A percentile compares a stretch with the other conserved stretches of the same genome.
phyloP scores from a whole-genome alignment of 2,113 vertebrate species.

The Lethenteron camtschaticum region DNA sequence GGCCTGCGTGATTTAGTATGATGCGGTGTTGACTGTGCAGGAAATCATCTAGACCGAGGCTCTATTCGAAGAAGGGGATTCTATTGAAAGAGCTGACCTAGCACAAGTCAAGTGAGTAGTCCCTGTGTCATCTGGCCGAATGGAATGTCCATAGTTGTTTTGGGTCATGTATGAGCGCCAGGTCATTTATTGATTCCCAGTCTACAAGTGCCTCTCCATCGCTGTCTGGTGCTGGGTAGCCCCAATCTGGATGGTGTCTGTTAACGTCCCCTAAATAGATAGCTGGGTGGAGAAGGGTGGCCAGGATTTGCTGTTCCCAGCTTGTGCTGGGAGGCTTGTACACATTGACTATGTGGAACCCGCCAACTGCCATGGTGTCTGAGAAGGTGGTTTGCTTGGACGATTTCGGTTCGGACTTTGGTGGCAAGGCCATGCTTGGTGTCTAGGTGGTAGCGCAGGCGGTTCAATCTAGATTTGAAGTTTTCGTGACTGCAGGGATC shows the following conservation, averaged over 20 bases:
- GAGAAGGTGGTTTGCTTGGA: background rate
- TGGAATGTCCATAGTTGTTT: background rate
- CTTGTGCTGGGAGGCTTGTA: background rate
- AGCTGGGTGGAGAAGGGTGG: background rate
- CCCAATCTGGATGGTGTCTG: background rate
- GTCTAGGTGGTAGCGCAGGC: no score
- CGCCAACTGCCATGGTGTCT: no score
- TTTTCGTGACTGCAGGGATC: no score
- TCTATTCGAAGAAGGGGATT: background rate
- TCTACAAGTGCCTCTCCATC: background rate
- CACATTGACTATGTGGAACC: background rate
- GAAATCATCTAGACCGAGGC: background rate
- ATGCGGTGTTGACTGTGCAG: background rate
- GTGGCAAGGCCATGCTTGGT: no score
- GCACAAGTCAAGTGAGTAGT: background rate
- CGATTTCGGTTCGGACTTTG: background rate
- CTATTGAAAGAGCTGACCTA: background rate
- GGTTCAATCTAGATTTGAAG: no score
- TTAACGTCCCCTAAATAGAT: background rate
- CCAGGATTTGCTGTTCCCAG: background rate
- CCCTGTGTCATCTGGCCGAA: background rate
- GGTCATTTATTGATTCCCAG: background rate
- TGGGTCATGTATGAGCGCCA: background rate
- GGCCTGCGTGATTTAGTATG: background rate
- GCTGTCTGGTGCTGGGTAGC: background rate